phyloP scores from a whole-genome alignment of 2,888 invertebrate genomes.

The Dolichopus griseipennis region DNA sequence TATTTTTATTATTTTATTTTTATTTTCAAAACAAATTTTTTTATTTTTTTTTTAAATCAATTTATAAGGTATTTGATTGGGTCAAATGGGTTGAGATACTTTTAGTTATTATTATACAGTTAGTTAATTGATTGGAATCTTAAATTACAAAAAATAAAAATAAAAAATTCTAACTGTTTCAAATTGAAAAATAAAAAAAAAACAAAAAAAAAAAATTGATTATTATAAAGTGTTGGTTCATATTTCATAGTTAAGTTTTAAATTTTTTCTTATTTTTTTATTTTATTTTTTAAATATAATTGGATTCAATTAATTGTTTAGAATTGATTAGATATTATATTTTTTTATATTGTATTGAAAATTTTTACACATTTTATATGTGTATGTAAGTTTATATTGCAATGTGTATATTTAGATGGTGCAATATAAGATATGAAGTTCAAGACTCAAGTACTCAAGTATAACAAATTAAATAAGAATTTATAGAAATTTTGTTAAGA shows the following conservation, averaged over 20 bases:
- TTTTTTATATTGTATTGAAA: no score
- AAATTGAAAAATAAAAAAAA: not conserved
- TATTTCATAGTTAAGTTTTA: not conserved
- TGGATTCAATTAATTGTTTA: not conserved
- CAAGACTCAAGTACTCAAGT: no score
- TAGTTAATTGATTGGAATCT: not conserved
- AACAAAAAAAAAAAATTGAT: no score
- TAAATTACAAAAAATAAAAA: not conserved
- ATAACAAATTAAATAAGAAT: no score
- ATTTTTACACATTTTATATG: no score
- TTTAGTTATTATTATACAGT: not conserved
- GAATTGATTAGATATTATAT: constrained; percentile 4
- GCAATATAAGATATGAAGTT: no score
- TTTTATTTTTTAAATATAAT: not conserved
- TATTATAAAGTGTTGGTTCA: not conserved
- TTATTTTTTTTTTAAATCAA: not conserved
- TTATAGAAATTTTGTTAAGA: no score
- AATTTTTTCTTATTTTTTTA: no score
- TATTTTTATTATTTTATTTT: not conserved
- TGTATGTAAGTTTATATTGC: not conserved
- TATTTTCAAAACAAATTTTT: not conserved
- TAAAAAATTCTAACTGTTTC: no score
- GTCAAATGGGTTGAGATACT: not conserved
- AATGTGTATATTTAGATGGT: not conserved
- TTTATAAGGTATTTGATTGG: not conserved